phyloP scores from a whole-genome alignment of 53 echinoderm and acorn worm species.

The Antedon mediterranea region DNA sequence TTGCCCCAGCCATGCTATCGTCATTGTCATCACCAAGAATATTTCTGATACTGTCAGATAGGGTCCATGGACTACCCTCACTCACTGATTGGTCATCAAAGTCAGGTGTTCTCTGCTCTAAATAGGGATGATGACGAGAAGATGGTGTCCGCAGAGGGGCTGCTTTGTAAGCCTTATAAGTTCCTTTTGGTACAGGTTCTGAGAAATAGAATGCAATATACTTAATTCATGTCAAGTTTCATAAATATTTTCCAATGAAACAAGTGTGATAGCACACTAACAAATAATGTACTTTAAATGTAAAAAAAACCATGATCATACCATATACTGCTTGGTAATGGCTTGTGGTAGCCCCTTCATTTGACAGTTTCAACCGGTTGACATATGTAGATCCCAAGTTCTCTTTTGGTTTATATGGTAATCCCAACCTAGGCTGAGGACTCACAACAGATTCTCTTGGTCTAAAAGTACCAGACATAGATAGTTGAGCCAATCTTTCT shows the following conservation, averaged over 20 bases:
- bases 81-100: slow-evolving; percentile 49
- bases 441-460: slow-evolving; percentile 57
- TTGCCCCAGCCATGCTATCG: slow-evolving; percentile 33
- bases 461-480: slow-evolving; percentile 44
- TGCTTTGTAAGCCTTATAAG: slow-evolving; percentile 63
- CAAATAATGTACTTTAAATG: too few relatives aligned
- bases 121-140: slow-evolving; percentile 59
- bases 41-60: slow-evolving; percentile 77
- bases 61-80: slow-evolving; percentile 80
- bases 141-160: slow-evolving; percentile 40
- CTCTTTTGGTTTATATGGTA: slow-evolving; percentile 38
- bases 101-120: slow-evolving; percentile 3
- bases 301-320: slow-evolving; percentile 10
- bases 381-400: slow-evolving; percentile 55
- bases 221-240: too few relatives aligned
- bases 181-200: slow-evolving; percentile 15
- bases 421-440: slow-evolving; percentile 56
- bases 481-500: slow-evolving; percentile 23
- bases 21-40: slow-evolving; percentile 31
- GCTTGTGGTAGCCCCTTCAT: slow-evolving; percentile 17
- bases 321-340: slow-evolving; percentile 57
- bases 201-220: background rate
- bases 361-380: slow-evolving; percentile 48
- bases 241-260: too few relatives aligned
- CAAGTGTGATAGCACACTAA: too few relatives aligned